Evolutionary conservation across 2,113 vertebrate species (phyloP).

Genomic region (Trematocara macrostoma): DNA sequence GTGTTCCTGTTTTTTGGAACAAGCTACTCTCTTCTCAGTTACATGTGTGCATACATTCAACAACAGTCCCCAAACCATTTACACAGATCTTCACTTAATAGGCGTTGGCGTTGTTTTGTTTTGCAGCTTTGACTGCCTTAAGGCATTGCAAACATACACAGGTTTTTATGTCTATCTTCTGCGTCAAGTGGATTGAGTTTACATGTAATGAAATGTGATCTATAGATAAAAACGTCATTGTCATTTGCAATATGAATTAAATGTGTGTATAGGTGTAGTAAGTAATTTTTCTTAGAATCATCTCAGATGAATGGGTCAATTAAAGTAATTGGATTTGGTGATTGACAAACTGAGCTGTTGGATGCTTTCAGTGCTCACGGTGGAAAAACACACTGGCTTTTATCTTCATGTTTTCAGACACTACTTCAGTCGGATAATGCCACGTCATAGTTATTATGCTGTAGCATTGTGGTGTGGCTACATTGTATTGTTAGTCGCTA

Average conservation of each 20-base stretch:
- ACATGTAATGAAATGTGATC: background rate
- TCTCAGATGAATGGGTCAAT: background rate
- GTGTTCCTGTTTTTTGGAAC: background rate
- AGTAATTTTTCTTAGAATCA: rapidly evolving
- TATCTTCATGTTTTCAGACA: background rate
- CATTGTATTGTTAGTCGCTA: background rate
- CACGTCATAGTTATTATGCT: background rate
- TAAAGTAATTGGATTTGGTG: background rate
- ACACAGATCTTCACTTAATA: background rate
- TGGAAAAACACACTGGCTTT: background rate
- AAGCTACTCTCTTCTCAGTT: background rate
- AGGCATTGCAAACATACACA: background rate
- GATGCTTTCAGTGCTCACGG: rapidly evolving
- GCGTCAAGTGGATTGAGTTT: background rate
- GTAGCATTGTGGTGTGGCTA: background rate
- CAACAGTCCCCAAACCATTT: background rate
- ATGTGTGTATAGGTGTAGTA: background rate
- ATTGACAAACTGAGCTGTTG: background rate
- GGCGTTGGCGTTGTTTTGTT: background rate
- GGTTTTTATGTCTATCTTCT: background rate
- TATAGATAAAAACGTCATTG: background rate
- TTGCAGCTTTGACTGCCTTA: background rate
- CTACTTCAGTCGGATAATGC: background rate
- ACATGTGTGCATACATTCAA: background rate
- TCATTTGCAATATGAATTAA: background rate